These are phyloP conservation scores for Astreopora myriophthalma DNA, from an alignment of 64 coral and sea anemone species.

Conservation along the genomic window DNA sequence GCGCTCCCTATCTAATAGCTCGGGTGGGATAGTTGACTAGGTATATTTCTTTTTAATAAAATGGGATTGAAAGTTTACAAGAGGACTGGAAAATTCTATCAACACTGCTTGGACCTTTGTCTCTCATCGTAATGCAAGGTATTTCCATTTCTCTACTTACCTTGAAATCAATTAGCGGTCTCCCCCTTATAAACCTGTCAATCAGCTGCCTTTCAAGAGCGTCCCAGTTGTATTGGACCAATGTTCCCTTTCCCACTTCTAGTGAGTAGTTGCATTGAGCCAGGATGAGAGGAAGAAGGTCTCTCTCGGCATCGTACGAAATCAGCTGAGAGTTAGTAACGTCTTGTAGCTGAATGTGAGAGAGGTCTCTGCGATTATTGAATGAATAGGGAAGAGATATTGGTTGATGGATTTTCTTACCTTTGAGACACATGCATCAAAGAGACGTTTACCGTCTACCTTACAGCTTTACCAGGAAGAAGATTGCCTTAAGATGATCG, in stretches of 20 bases:
- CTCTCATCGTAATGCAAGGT: background rate
- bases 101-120: too few species aligned
- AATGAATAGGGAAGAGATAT: background rate
- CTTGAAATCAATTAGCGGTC: constrained; percentile 63
- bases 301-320: constrained; percentile 61
- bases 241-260: constrained; percentile 64
- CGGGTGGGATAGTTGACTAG: too few species aligned
- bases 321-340: constrained; percentile 54
- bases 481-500: too few species aligned
- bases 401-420: too few species aligned
- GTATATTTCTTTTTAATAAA: background rate
- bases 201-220: constrained; percentile 50
- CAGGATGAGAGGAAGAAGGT: constrained; percentile 57
- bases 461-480: too few species aligned
- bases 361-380: background rate
- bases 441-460: too few species aligned
- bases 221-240: constrained; percentile 73
- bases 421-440: too few species aligned
- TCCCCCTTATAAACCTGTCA: constrained; percentile 69
- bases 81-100: too few species aligned
- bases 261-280: constrained; percentile 75
- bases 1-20: too few species aligned
- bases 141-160: background rate
- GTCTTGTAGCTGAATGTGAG: constrained; percentile 21
- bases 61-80: background rate